A percentile compares a stretch with the other conserved stretches of the same genome.
These are phyloP conservation scores for Tetramorium alpestre DNA, from an alignment of 1,140 invertebrate genomes.

Conservation along the genomic window DNA sequence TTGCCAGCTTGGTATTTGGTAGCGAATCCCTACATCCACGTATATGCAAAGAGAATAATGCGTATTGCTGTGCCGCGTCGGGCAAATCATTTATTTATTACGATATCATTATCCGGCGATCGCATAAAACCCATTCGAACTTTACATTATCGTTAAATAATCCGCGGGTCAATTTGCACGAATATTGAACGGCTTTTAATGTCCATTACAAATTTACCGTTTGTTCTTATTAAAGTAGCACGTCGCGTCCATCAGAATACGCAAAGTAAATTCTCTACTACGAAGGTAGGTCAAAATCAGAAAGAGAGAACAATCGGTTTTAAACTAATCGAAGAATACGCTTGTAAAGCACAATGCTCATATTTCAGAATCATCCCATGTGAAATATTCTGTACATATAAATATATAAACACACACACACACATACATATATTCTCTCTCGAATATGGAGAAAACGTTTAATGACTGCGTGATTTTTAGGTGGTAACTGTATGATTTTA, in stretches of 20 bases:
- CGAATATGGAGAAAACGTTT: not conserved
- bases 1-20: conserved; percentile 6
- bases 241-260: not conserved
- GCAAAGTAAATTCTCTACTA: not conserved
- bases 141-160: conserved; percentile 69
- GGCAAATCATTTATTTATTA: conserved; percentile 60
- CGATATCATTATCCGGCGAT: conserved; percentile 54
- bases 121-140: conserved; percentile 65
- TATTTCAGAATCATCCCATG: not conserved
- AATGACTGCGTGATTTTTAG: conserved; percentile 21
- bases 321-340: not conserved
- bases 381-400: conserved; percentile 6
- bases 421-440: not conserved
- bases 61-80: conserved; percentile 18
- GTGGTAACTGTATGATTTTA: not conserved
- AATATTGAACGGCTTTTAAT: conserved; percentile 59
- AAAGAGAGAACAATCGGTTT: not conserved
- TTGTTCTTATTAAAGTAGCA: conserved; percentile 44
- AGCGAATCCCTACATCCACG: not conserved
- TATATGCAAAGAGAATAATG: conserved; percentile 31
- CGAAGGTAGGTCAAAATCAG: not conserved
- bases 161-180: conserved; percentile 59
- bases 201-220: conserved; percentile 19
- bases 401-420: not conserved
- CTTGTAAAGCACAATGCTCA: not conserved